Evolutionary conservation across 2,888 invertebrate species (phyloP).

Genomic region (Andrena fulva): DNA sequence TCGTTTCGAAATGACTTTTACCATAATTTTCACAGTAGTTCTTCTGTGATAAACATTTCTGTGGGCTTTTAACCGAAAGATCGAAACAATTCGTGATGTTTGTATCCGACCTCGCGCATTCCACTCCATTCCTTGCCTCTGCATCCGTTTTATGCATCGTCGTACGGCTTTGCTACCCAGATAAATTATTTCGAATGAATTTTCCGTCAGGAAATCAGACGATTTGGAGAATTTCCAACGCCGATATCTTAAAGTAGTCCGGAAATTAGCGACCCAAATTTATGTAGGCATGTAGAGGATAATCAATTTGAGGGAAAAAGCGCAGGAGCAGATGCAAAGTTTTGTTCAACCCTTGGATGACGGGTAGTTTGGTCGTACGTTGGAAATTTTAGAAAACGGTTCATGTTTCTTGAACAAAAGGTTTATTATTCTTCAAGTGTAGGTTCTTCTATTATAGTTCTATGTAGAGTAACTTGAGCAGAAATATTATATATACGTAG

Average conservation of each 20-base stretch:
- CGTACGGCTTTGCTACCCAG: constrained; percentile 55
- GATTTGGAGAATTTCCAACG: constrained; percentile 72
- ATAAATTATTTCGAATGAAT: constrained; percentile 74
- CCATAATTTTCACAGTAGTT: too few relatives aligned
- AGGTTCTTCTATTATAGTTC: too few relatives aligned
- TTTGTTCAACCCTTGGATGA: too few relatives aligned
- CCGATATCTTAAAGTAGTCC: constrained; percentile 63
- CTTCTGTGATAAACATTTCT: too few relatives aligned
- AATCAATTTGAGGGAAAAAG: neutral
- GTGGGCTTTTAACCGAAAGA: constrained; percentile 2
- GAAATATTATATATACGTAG: too few relatives aligned
- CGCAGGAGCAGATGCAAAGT: too few relatives aligned
- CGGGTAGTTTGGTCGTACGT: too few relatives aligned
- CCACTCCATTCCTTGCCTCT: neutral
- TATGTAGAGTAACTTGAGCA: too few relatives aligned
- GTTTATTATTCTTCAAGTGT: too few relatives aligned
- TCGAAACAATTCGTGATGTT: constrained; percentile 52
- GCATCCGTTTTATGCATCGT: constrained; percentile 48
- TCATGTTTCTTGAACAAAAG: too few relatives aligned
- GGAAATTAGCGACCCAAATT: constrained; percentile 59
- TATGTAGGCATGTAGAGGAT: constrained; percentile 15
- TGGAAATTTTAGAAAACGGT: too few relatives aligned
- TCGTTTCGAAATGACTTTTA: too few relatives aligned
- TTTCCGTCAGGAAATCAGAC: constrained; percentile 63
- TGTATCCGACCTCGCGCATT: constrained; percentile 22